Base-by-base conservation (phyloP, 2,113 vertebrate species). In the Phyllostomus discolor region DNA sequence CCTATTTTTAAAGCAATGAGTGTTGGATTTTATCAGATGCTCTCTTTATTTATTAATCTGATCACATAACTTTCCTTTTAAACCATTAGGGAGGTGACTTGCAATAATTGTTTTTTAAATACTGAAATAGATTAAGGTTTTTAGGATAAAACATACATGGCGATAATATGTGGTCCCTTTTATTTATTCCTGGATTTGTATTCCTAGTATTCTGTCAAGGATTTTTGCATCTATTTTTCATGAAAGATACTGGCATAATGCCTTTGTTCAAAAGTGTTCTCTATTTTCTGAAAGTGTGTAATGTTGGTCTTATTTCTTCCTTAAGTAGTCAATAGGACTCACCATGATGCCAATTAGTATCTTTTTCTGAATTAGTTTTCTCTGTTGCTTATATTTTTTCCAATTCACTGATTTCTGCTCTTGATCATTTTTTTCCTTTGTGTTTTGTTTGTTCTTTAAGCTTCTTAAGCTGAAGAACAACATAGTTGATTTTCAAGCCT, bases 371-470 rank as follows among this genome's bases (percentile, higher is more conserved):
- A 80, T 75, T 84, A 10, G 35, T 59, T 80, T 80, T 72, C 38
- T 70, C 75, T 50, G 7, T 80, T 33, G 11, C 12, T 38, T 93
- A 33, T 41, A 41, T 57, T 50, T 57, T 88, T 72, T 50, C 50
- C 20, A 3, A 88, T 88, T 87, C 24, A 57, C 31, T 48, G 62
- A 87, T 35, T 80, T 70, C 50, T 70, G 62, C 9, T 70, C 38
- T 93, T 80, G 75, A 80, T 80, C 38, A 88, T 80, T 80, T 62
- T 50, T 86, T 80, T 80, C 91, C 91, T 93, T 46, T 90, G 75
- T 66, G 54, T 87, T 48, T 87, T 62, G 33, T 70, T 87, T 70
- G 66, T 9, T 70, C 12, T 81, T 70, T 35, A 81, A 81, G 15
- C 38, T 80, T 90, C 59, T 79, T 33, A 67, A 89, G 46, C n/a